Percentiles rank a stretch among this genome's conserved stretches.
Evolutionary conservation across 2,113 vertebrate genomes (phyloP).

Genomic region (Cacatua alba): DNA sequence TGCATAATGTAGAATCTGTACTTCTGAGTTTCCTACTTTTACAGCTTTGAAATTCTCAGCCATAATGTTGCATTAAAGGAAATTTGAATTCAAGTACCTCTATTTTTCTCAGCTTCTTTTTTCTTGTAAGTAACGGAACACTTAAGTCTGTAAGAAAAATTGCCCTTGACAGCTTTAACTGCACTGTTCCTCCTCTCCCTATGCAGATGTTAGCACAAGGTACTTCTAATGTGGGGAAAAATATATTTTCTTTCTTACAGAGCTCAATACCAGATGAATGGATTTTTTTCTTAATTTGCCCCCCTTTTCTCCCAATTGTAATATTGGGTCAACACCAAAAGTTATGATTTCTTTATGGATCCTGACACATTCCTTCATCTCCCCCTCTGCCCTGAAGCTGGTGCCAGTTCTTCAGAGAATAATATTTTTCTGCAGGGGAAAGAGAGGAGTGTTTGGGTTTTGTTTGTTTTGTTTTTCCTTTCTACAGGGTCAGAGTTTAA

Average conservation of each 20-base stretch:
- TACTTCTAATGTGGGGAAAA: constrained; percentile 9
- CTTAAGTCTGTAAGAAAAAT: constrained; percentile 65
- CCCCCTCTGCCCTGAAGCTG: fast-evolving
- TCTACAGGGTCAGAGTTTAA: neutral
- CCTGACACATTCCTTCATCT: neutral
- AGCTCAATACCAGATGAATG: neutral
- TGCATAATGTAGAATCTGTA: neutral
- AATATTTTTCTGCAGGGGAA: neutral
- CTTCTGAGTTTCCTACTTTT: constrained; percentile 1
- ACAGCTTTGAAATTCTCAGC: constrained; percentile 17
- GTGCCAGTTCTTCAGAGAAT: neutral
- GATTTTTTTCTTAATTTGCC: neutral
- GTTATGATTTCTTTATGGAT: neutral
- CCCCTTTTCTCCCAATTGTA: neutral
- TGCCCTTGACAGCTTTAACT: constrained; percentile 59
- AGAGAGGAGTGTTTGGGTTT: neutral
- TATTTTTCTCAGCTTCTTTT: constrained; percentile 7
- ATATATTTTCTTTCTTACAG: neutral
- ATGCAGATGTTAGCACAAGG: constrained; percentile 19
- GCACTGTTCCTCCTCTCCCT: neutral
- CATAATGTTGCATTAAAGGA: constrained; percentile 42
- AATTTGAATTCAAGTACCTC: constrained; percentile 30
- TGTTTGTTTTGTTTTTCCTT: neutral
- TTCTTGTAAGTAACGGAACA: neutral
- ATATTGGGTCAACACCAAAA: neutral